Evolutionary conservation across 2,888 invertebrate genomes (phyloP), one percentile per base, ranked within the genome.

Genomic region (Aquatica leii): DNA sequence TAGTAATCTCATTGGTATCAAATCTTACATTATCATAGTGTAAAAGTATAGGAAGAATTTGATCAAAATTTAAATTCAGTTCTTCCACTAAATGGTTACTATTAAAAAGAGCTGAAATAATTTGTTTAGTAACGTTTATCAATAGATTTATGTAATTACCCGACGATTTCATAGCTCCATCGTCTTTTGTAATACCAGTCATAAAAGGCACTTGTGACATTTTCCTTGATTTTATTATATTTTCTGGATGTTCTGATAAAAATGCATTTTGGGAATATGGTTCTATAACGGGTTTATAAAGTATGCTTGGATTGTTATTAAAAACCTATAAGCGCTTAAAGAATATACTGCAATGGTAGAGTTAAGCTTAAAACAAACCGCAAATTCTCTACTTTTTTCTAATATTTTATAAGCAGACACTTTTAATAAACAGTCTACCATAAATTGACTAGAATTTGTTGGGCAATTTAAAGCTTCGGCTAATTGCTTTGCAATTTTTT

Each of bases 221-320:
- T 0, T 82, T 80, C 0, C 87, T 85, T 1, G 82, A 74, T 43
- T 83, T 82, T 14, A 84, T 77, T 18, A 84, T 74, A 12, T 80
- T 73, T 1, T 87, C 80, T 0, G 92, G 90, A 70, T 86, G 85
- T 63, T 86, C 85, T 0, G 86, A 87, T 6, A 94, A 74, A 75
- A 94, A 92, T 1, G 92, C 90, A 1, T 86, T 88, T 0, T 86
- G 84, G 8, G 87, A 84, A 48, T 86, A 82, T 0, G 88, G 89
- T 75, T 94, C 93, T 0, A 90, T 84, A 0, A 90, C 90, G 0
- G 93, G 92, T 71, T 89, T 90, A 75, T 92, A 93, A 0, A 92
- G 89, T 65, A 92, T 90, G 88, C 91, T 89, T 0, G 92, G 90
- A 79, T 92, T 90, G 68, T 87, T 88, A 74, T 91, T 91, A 89